Conservation (phyloP, 1,140 invertebrate species). For the Scaptomyza pallida region DNA sequence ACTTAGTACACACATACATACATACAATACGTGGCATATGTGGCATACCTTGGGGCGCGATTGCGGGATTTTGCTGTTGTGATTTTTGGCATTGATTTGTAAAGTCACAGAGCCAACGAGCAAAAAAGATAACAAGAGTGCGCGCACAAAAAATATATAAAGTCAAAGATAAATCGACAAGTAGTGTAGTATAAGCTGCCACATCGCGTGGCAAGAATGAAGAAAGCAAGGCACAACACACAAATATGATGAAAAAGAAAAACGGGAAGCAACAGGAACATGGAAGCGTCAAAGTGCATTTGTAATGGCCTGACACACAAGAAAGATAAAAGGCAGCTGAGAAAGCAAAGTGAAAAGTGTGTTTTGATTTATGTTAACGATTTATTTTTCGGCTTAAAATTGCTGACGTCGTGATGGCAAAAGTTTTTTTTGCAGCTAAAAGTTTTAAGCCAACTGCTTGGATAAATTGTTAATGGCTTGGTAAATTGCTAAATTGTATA, state of each 20-base stretch:
- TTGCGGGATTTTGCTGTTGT: conserved; percentile 9
- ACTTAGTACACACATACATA: background rate
- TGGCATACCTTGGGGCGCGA: conserved; percentile 27
- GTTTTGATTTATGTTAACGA: conserved; percentile 62
- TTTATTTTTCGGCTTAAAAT: conserved; percentile 37
- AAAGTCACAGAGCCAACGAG: conserved; percentile 8
- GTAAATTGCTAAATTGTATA: conserved; percentile 28
- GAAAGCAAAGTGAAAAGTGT: conserved; percentile 23
- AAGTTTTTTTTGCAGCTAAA: conserved; percentile 10
- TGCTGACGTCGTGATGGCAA: conserved; percentile 25
- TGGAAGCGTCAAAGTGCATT: conserved; percentile 66
- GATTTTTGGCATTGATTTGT: conserved; percentile 45
- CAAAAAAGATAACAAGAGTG: conserved; percentile 27
- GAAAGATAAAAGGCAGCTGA: conserved; percentile 64
- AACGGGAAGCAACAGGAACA: background rate
- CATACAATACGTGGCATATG: no score
- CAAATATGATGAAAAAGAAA: no score
- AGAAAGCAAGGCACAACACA: background rate
- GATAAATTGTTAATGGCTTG: conserved; percentile 40
- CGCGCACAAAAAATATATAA: no score
- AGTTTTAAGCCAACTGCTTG: conserved; percentile 22
- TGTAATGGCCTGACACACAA: conserved; percentile 55
- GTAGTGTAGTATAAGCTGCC: conserved; percentile 17
- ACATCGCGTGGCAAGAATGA: conserved; percentile 38
- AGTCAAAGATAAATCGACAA: conserved; percentile 8